A percentile compares a stretch with the other conserved stretches of the same genome.
Conservation (phyloP, 2,888 invertebrate species). For the Eupeodes latifasciatus region DNA sequence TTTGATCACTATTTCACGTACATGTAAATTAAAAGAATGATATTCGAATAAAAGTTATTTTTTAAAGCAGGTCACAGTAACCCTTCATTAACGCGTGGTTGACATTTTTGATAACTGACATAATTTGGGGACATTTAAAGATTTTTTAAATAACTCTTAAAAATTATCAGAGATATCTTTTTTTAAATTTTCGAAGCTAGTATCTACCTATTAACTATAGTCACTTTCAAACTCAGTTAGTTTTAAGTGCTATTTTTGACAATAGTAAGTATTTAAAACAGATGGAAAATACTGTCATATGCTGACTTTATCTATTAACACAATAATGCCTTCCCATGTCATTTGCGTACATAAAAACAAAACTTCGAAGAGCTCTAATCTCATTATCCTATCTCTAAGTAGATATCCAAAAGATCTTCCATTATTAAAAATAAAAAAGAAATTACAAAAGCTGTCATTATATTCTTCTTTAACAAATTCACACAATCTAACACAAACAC, state of each 20-base stretch:
- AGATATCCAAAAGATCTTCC: constrained; percentile 44
- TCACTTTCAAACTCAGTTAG: neutral
- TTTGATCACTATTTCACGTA: too few relatives aligned
- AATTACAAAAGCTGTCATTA: constrained; percentile 37
- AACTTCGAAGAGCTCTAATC: constrained; percentile 43
- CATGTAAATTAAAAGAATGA: too few relatives aligned
- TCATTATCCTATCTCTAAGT: constrained; percentile 56
- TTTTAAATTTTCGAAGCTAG: too few relatives aligned
- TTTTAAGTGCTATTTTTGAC: neutral
- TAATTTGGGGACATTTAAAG: too few relatives aligned
- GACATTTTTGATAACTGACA: too few relatives aligned
- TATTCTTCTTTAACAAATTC: constrained; percentile 41
- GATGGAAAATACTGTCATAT: constrained; percentile 50
- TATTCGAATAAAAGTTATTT: too few relatives aligned
- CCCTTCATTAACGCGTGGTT: too few relatives aligned
- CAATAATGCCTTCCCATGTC: constrained; percentile 38
- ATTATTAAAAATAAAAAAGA: neutral
- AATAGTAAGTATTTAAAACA: neutral
- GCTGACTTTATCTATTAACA: constrained; percentile 47
- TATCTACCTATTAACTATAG: too few relatives aligned
- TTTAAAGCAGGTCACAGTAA: too few relatives aligned
- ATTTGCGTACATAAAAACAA: too few relatives aligned
- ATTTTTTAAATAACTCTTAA: too few relatives aligned
- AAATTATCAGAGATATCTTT: too few relatives aligned
- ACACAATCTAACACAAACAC: constrained; percentile 39